These are phyloP conservation scores for Uloborus plumipes DNA, from an alignment of 2,888 invertebrate species.

Conservation along the genomic window DNA sequence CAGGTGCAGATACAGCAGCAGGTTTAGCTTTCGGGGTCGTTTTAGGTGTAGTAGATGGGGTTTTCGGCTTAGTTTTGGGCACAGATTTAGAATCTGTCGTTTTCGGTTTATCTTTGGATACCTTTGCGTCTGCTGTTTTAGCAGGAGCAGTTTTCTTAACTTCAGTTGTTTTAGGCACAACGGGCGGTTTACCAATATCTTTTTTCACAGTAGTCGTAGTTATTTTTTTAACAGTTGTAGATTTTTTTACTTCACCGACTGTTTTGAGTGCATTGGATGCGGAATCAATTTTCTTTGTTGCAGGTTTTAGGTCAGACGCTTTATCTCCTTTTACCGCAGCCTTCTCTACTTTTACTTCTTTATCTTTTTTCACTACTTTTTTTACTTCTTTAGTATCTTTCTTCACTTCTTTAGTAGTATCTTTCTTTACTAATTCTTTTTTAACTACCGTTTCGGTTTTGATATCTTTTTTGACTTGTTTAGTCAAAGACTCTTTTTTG, in stretches of 20 bases:
- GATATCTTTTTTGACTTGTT: conserved; percentile 33
- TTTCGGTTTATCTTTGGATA: conserved; percentile 57
- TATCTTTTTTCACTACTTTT: conserved; percentile 43
- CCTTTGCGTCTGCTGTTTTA: conserved; percentile 41
- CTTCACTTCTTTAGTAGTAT: conserved; percentile 24
- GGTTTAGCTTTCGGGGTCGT: conserved; percentile 47
- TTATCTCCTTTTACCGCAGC: conserved; percentile 6
- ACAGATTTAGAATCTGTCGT: conserved; percentile 40
- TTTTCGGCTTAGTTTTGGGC: conserved; percentile 53
- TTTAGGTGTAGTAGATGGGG: conserved; percentile 28
- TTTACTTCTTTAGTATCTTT: conserved; percentile 43
- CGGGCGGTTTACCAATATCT: conserved; percentile 33
- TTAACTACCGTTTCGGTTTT: conserved; percentile 34
- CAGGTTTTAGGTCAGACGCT: conserved; percentile 18
- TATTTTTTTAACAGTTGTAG: conserved; percentile 25
- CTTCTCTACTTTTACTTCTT: conserved; percentile 24
- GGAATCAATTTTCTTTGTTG: conserved; percentile 35
- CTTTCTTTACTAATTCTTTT: conserved; percentile 40
- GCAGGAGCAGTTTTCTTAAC: conserved; percentile 28
- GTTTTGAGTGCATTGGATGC: conserved; percentile 21
- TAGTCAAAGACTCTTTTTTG: conserved; percentile 19
- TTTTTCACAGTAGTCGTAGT: conserved; percentile 33
- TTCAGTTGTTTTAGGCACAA: conserved; percentile 30
- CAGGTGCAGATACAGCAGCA: conserved; percentile 18
- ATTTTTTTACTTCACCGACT: conserved; percentile 41